phyloP scores from a whole-genome alignment of 2,113 vertebrate species.

The Melanerpes aurifrons region DNA sequence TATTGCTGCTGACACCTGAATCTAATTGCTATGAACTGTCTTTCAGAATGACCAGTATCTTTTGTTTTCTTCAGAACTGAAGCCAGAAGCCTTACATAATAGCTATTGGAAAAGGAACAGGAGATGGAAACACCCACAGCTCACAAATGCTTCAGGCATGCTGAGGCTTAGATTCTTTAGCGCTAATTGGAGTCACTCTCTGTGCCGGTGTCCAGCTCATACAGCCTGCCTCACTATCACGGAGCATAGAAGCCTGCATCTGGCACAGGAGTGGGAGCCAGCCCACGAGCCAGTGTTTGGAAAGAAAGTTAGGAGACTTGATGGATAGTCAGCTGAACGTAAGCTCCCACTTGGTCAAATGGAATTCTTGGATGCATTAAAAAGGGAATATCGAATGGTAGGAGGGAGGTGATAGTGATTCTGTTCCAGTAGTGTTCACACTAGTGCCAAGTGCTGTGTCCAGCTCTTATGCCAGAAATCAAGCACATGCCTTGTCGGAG shows the following conservation, averaged over 20 bases:
- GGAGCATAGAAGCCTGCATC: slow-evolving; percentile 15
- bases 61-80: slow-evolving; percentile 14
- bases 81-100: slow-evolving; percentile 46
- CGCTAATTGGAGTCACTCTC: background rate
- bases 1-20: background rate
- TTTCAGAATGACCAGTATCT: slow-evolving; percentile 17
- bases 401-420: slow-evolving; percentile 35
- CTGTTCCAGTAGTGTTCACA: slow-evolving; percentile 56
- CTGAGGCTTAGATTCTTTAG: background rate
- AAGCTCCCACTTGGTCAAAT: slow-evolving; percentile 57
- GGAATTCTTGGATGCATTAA: slow-evolving; percentile 58
- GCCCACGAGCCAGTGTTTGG: background rate
- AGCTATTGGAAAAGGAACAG: background rate
- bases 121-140: background rate
- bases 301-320: background rate
- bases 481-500: background rate
- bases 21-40: slow-evolving; percentile 3
- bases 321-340: slow-evolving; percentile 41
- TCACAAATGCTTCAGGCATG: background rate
- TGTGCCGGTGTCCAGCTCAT: background rate
- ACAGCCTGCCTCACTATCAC: background rate
- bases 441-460: slow-evolving; percentile 50
- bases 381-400: slow-evolving; percentile 52
- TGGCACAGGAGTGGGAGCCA: background rate
- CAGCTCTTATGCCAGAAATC: slow-evolving; percentile 36